Evolutionary conservation across 2,797 vertebrate genomes (phyloP), one percentile per base, ranked within the genome.

Genomic region (Ataeniobius toweri): DNA sequence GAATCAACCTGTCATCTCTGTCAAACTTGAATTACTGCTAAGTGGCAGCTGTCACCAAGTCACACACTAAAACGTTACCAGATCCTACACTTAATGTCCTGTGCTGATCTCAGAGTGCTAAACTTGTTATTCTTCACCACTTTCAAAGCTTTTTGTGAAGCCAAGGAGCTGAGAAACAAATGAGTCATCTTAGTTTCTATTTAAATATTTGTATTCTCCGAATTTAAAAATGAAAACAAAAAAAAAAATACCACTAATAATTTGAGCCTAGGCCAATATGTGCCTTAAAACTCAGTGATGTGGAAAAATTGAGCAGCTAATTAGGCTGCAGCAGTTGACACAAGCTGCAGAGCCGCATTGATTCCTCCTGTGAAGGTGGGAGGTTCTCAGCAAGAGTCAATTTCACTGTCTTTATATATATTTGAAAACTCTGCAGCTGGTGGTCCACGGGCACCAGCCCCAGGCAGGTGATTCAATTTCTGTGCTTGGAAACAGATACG

Each of bases 301-400:
- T 78, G 85, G 79, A 82, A 81, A 83, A 80, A 88, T 79, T n/a
- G 12, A 80, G 83, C 3, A 22, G 79, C 85, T 91, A 90, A 93
- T 93, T 90, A 88, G 85, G 71, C 68, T 76, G 83, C 84, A 77
- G 75, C 9, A 69, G 80, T 79, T 82, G 80, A 76, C 70, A 69
- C 80, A 74, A 81, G 73, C 83, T 84, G 73, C 76, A 78, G 74
- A 8, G 82, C 78, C 18, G 36, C 71, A 83, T 83, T 83, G 88
- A 90, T 91, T 90, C 75, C 44, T 80, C 77, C 79, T 81, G 80
- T 71, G 51, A 79, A 69, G 82, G 80, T 48, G 18, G 28, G 77
- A 74, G 80, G 77, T 77, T 77, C 77, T 85, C 82, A 69, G 77
- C 75, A 58, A 77, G 78, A 87, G 70, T 83, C 77, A 73, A 44